Percentiles rank a stretch among this genome's conserved stretches.
Evolutionary conservation across 2,797 vertebrate genomes (phyloP).

Genomic region (Gymnoscopelus braueri): DNA sequence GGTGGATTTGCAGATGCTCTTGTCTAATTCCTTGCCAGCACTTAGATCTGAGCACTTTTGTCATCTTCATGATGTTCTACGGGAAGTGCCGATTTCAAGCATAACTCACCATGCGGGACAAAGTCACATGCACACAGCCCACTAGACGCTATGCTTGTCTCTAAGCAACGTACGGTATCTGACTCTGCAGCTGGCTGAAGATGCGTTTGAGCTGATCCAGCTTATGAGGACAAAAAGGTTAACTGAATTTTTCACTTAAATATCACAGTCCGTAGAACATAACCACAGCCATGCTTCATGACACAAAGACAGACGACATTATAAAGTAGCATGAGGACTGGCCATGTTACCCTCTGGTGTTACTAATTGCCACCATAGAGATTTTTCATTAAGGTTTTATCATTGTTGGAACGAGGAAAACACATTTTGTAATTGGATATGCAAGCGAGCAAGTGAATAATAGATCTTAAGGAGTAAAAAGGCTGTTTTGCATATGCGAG

Average conservation of each 20-base stretch:
- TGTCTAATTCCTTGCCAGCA: constrained; percentile 36
- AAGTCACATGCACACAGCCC: constrained; percentile 25
- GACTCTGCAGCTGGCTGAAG: constrained; percentile 24
- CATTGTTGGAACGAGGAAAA: constrained; percentile 72
- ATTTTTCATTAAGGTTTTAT: constrained; percentile 48
- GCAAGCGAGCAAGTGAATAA: constrained; percentile 77
- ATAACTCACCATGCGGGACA: constrained; percentile 8
- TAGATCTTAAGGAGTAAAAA: constrained; percentile 74
- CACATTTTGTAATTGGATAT: constrained; percentile 77
- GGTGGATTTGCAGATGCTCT: constrained; percentile 37
- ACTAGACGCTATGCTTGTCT: constrained; percentile 7
- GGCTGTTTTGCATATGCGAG: constrained; percentile 73
- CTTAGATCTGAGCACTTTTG: constrained; percentile 21
- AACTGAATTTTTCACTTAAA: background rate
- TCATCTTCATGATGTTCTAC: background rate
- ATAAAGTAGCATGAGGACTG: constrained; percentile 58
- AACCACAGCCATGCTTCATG: constrained; percentile 21
- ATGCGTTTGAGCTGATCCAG: constrained; percentile 34
- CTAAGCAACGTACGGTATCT: constrained; percentile 7
- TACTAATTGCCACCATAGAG: constrained; percentile 74
- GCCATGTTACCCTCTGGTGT: constrained; percentile 70
- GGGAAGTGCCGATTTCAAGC: background rate
- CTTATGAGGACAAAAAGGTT: constrained; percentile 31
- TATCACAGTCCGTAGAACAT: constrained; percentile 49
- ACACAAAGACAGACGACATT: constrained; percentile 62